Percentiles rank a stretch among this genome's conserved stretches.
These are phyloP conservation scores for Macrobrachium nipponense DNA, from an alignment of 1,140 invertebrate genomes.

Conservation along the genomic window DNA sequence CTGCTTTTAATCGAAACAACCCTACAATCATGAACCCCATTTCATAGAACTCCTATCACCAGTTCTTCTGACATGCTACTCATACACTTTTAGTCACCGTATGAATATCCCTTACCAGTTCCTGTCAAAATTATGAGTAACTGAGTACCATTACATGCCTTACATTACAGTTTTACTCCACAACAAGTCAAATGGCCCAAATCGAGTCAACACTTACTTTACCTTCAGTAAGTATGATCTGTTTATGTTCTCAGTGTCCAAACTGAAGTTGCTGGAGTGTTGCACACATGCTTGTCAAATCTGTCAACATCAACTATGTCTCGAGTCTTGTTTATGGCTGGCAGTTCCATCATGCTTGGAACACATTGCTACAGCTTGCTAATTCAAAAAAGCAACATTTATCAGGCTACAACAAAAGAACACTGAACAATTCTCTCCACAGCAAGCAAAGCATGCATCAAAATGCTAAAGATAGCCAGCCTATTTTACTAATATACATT, in stretches of 20 bases:
- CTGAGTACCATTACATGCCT: too few relatives aligned
- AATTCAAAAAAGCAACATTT: slow-evolving; percentile 55
- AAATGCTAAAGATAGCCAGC: slow-evolving; percentile 10
- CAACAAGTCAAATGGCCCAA: too few relatives aligned
- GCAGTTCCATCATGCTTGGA: slow-evolving; percentile 55
- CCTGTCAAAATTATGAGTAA: too few relatives aligned
- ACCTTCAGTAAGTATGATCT: slow-evolving; percentile 50
- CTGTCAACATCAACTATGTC: slow-evolving; percentile 56
- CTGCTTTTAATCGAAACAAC: too few relatives aligned
- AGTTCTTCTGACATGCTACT: too few relatives aligned
- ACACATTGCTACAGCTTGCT: slow-evolving; percentile 55
- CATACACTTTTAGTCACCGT: too few relatives aligned
- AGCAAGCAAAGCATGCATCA: slow-evolving; percentile 40
- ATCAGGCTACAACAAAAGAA: slow-evolving; percentile 42
- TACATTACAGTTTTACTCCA: too few relatives aligned
- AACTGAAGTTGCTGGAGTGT: slow-evolving; percentile 33
- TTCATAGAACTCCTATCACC: too few relatives aligned
- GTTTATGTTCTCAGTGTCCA: slow-evolving; percentile 40
- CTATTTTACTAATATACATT: slow-evolving; percentile 11
- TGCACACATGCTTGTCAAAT: slow-evolving; percentile 47
- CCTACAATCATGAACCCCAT: too few relatives aligned
- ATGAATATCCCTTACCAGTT: too few relatives aligned
- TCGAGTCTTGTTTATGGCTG: slow-evolving; percentile 55
- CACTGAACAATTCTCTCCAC: slow-evolving; percentile 25
- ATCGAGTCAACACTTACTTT: slow-evolving; percentile 29